Evolutionary conservation across 2,113 vertebrate species (phyloP).

Genomic region (Lepus europaeus): DNA sequence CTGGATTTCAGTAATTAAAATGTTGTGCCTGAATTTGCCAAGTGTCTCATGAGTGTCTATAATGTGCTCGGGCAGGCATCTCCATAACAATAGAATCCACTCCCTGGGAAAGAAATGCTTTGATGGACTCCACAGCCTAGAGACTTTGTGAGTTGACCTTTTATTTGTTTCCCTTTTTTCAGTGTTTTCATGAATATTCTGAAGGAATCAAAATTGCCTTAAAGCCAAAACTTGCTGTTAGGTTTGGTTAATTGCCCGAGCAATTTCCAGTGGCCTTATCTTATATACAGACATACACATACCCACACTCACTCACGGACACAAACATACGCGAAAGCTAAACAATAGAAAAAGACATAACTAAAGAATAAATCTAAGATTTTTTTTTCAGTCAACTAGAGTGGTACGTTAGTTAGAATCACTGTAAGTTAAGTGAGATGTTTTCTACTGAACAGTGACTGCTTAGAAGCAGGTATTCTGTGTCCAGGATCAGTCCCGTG

Average conservation of each 20-base stretch:
- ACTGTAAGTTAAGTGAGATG: slow-evolving; percentile 53
- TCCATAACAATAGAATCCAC: slow-evolving; percentile 94
- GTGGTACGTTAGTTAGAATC: slow-evolving; percentile 41
- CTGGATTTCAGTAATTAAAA: slow-evolving; percentile 82
- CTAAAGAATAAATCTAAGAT: slow-evolving; percentile 63
- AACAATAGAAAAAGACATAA: background rate
- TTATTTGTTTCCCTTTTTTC: slow-evolving; percentile 88
- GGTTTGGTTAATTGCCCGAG: slow-evolving; percentile 82
- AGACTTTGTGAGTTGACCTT: slow-evolving; percentile 94
- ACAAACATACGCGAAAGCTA: background rate
- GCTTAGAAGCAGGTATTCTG: slow-evolving; percentile 17
- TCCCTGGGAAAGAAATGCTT: slow-evolving; percentile 94
- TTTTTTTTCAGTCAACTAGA: slow-evolving; percentile 58
- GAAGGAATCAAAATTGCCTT: slow-evolving; percentile 86
- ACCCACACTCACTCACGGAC: slow-evolving; percentile 51
- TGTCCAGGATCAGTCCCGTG: background rate
- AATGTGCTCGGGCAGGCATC: slow-evolving; percentile 90
- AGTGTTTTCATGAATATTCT: slow-evolving; percentile 90
- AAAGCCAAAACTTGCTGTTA: slow-evolving; percentile 83
- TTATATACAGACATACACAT: slow-evolving; percentile 63
- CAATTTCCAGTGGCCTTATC: slow-evolving; percentile 77
- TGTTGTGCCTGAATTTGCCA: slow-evolving; percentile 74
- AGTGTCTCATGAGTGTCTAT: slow-evolving; percentile 84
- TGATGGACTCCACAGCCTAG: slow-evolving; percentile 93
- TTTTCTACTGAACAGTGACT: background rate